These are phyloP conservation scores for Albula goreensis DNA, from an alignment of 2,113 vertebrate species.

Conservation along the genomic window DNA sequence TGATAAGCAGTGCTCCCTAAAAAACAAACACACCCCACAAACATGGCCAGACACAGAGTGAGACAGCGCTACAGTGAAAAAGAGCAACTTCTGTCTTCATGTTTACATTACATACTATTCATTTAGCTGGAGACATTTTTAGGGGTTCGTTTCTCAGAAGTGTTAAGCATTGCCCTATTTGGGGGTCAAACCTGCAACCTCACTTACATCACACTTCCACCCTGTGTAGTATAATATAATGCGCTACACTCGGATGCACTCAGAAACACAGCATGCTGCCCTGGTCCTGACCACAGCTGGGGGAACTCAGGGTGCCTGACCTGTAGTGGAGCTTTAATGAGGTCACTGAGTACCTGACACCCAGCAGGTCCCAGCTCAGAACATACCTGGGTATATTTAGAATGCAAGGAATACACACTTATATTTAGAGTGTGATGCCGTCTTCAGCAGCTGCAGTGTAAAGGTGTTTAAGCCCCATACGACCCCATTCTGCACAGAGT, in stretches of 20 bases:
- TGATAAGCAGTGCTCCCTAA: conserved; percentile 79
- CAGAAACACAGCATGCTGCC: background rate
- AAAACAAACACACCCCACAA: conserved; percentile 25
- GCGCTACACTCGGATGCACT: background rate
- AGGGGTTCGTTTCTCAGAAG: too few species aligned
- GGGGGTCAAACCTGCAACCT: too few species aligned
- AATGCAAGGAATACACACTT: background rate
- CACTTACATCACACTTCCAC: too few species aligned
- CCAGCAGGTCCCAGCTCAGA: background rate
- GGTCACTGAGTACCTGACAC: conserved; percentile 19
- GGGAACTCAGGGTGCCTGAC: background rate
- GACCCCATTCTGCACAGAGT: background rate
- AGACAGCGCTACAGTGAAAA: background rate
- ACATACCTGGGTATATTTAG: too few species aligned
- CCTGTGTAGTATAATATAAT: background rate
- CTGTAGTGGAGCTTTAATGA: conserved; percentile 9
- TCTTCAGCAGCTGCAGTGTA: background rate
- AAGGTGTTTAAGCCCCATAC: conserved; percentile 16
- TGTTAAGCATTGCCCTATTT: too few species aligned
- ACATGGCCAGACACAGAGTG: background rate
- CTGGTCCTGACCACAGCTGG: background rate
- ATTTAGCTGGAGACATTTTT: too few species aligned
- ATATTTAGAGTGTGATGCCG: conserved; percentile 20
- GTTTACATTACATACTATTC: too few species aligned
- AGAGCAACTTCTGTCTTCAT: background rate